phyloP scores from a whole-genome alignment of 2,113 vertebrate genomes.

The Podilymbus podiceps region DNA sequence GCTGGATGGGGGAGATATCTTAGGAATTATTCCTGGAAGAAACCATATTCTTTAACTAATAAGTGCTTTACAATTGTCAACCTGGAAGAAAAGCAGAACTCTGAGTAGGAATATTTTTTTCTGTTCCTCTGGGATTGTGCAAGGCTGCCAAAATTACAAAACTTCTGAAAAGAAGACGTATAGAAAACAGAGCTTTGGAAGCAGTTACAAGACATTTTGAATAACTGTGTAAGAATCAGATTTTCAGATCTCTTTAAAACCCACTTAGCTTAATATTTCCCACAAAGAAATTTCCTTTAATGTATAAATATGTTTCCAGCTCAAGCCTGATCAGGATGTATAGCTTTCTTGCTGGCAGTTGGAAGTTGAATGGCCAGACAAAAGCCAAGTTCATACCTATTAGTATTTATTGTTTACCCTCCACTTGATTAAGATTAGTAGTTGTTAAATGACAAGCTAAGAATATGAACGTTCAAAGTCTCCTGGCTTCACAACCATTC shows the following conservation, averaged over 20 bases:
- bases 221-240: background rate
- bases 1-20: background rate
- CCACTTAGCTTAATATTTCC: background rate
- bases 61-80: background rate
- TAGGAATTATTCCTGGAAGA: background rate
- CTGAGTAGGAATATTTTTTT: background rate
- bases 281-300: background rate
- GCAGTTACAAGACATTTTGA: conserved; percentile 8
- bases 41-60: background rate
- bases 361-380: background rate
- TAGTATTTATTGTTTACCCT: conserved; percentile 22
- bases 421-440: background rate
- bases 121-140: background rate
- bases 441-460: background rate
- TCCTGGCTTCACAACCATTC: background rate
- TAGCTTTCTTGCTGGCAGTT: background rate
- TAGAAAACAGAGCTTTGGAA: background rate
- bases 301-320: background rate
- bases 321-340: background rate
- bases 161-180: background rate
- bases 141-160: background rate
- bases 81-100: background rate
- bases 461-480: background rate
- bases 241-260: background rate
- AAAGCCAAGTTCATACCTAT: background rate